These are phyloP conservation scores for Anguilla anguilla DNA, from an alignment of 2,797 vertebrate species.

Conservation along the genomic window DNA sequence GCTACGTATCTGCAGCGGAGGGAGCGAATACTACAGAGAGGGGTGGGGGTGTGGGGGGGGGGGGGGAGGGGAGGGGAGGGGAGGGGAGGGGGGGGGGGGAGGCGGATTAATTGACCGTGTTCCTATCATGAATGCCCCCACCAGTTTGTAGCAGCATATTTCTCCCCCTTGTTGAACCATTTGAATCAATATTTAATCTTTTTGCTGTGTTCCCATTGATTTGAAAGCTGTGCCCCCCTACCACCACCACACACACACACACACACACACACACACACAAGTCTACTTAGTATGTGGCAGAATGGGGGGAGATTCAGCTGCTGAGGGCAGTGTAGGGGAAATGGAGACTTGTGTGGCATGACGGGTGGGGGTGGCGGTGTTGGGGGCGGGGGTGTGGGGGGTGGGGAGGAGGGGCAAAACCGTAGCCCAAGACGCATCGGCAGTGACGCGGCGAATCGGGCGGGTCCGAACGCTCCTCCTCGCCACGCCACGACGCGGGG, in stretches of 20 bases:
- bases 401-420: not conserved
- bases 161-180: not conserved
- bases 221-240: not conserved
- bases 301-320: not conserved
- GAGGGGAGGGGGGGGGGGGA: not conserved
- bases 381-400: no score
- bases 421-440: not conserved
- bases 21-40: not conserved
- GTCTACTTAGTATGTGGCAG: not conserved
- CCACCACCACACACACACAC: not conserved
- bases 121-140: not conserved
- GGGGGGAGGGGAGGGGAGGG: no score
- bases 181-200: conserved; percentile 34
- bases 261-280: not conserved
- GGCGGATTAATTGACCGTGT: conserved; percentile 19
- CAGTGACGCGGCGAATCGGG: not conserved
- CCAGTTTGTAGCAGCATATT: not conserved
- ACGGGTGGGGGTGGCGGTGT: no score
- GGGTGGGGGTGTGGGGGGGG: not conserved
- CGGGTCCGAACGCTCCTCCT: not conserved
- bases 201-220: conserved; percentile 12
- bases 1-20: not conserved
- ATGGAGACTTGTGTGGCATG: not conserved
- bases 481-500: not conserved
- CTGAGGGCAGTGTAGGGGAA: not conserved